Evolutionary conservation across 1,140 invertebrate species (phyloP).

Genomic region (Venustaconcha ellipsiformis): DNA sequence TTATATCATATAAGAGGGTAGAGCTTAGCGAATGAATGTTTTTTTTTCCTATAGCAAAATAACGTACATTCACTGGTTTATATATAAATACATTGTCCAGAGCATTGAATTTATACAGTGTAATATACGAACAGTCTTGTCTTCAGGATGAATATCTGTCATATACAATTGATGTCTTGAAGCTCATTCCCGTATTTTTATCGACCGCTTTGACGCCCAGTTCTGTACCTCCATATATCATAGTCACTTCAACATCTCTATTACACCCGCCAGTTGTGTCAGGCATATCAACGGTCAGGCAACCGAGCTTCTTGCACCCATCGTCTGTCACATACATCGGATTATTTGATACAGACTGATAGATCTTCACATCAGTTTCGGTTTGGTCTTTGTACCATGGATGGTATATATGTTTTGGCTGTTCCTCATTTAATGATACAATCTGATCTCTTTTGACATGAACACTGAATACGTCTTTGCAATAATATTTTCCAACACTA

Average conservation of each 20-base stretch:
- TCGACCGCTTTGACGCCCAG: conserved; percentile 11
- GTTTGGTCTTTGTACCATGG: conserved; percentile 12
- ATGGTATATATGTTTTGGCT: neutral
- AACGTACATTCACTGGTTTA: too few relatives aligned
- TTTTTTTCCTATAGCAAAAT: too few relatives aligned
- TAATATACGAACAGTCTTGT: too few relatives aligned
- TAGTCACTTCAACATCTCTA: conserved; percentile 5
- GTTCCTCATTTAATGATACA: neutral
- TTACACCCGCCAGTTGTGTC: neutral
- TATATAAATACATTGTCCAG: too few relatives aligned
- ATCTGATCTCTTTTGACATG: conserved; percentile 15
- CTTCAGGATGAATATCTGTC: too few relatives aligned
- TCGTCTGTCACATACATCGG: conserved; percentile 7
- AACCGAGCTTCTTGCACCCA: conserved; percentile 4
- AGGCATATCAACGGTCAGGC: conserved; percentile 9
- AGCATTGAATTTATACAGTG: too few relatives aligned
- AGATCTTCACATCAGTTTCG: neutral
- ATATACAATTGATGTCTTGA: neutral
- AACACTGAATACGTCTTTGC: conserved; percentile 11
- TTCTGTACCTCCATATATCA: conserved; percentile 26
- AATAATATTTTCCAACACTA: conserved; percentile 5
- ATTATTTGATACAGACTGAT: neutral
- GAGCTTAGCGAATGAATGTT: too few relatives aligned
- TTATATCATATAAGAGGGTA: too few relatives aligned
- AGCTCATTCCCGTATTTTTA: conserved; percentile 4